Base-by-base conservation (phyloP, 2,888 invertebrate genomes). In the Acronicta psi region DNA sequence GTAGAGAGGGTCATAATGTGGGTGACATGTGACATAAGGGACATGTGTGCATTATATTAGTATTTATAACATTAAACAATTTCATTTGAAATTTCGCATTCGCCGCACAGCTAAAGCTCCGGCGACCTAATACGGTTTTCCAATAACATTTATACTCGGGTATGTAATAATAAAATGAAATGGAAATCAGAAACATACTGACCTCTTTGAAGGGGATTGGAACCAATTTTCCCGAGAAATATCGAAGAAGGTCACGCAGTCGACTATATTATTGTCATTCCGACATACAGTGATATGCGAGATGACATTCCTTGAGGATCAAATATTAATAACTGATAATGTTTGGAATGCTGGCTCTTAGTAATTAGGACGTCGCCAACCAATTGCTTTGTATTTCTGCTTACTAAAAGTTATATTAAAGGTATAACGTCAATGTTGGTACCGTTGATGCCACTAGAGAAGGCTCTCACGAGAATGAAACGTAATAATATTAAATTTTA, bases 131-230 rank as follows among this genome's bases (percentile, higher is more conserved):
- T 80, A 81, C 71, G 74, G 76, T 77, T 82, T 79, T 81, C 79
- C 80, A 79, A 73, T 77, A 83, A 72, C 78, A 72, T 82, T 81
- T 80, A 81, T 78, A 77, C 76, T 75, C 65, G 79, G 81, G 69
- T 64, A 73, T 73, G 75, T 77, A 72, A 79, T 81, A 79, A 81
- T 85, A 86, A 87, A 86, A 83, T 79, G 77, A 82, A 84, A 85
- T 86, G 83, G 83, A 87, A 85, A 87, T 87, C 82, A 82, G 83
- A 79, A 83, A 83, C 80, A 84, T 82, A 84, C 82, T 85, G 84
- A 85, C 86, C 83, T 80, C 77, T 78, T 77, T 77, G 82, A 80
- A 77, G 75, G 79, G 79, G 79, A 78, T 83, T 77, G 75, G 77
- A 81, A 82, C 79, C 82, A 84, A 83, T 86, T 85, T 84, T 79